phyloP scores from a whole-genome alignment of 1,140 invertebrate genomes.

The Pseudomyrmex cubaensis region DNA sequence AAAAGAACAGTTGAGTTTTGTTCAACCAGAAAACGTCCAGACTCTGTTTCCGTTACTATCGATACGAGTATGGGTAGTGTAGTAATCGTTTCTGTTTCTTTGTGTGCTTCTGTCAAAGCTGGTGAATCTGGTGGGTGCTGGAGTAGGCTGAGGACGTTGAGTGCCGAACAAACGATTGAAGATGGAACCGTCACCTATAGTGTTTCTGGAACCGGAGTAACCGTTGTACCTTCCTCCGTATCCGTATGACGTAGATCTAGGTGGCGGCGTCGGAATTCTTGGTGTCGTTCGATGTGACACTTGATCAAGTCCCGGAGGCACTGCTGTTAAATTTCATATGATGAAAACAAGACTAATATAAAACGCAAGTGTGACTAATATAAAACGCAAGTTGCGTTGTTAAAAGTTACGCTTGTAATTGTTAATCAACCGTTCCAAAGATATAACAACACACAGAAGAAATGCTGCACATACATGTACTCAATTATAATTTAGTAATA shows the following conservation, averaged over 20 bases:
- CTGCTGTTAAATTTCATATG: slow-evolving; percentile 64
- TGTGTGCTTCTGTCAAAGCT: slow-evolving; percentile 63
- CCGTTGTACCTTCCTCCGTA: slow-evolving; percentile 59
- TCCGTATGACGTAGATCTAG: slow-evolving; percentile 75
- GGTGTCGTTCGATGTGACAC: slow-evolving; percentile 26
- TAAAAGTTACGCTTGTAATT: neutral
- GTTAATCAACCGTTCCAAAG: neutral
- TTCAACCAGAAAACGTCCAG: slow-evolving; percentile 79
- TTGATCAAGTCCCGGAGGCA: slow-evolving; percentile 23
- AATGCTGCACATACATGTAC: too few relatives aligned
- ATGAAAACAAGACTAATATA: slow-evolving; percentile 44
- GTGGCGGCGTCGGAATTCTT: slow-evolving; percentile 74
- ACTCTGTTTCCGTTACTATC: slow-evolving; percentile 77
- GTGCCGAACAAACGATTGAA: slow-evolving; percentile 77
- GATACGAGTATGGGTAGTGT: slow-evolving; percentile 74
- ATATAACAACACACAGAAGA: too few relatives aligned
- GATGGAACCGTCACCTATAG: slow-evolving; percentile 75
- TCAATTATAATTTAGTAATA: too few relatives aligned
- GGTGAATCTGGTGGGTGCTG: neutral
- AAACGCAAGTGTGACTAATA: too few relatives aligned
- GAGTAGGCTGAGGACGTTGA: slow-evolving; percentile 48
- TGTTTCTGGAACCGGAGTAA: slow-evolving; percentile 75
- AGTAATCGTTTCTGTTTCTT: slow-evolving; percentile 71
- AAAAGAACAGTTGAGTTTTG: neutral
- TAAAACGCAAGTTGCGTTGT: neutral